Evolutionary conservation across 2,888 invertebrate species (phyloP).

Genomic region (Pachymerium ferrugineum): DNA sequence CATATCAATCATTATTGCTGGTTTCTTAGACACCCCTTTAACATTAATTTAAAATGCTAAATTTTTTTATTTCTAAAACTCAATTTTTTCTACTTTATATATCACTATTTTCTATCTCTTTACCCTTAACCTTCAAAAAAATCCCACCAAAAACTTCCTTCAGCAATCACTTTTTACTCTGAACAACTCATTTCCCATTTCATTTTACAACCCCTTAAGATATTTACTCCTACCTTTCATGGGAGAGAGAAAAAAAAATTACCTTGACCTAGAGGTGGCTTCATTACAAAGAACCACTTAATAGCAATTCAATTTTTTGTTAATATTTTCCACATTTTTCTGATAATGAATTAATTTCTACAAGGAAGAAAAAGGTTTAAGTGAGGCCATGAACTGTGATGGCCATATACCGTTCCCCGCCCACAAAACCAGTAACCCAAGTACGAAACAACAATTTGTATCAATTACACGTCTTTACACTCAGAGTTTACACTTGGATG

Average conservation of each 20-base stretch:
- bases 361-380: background rate
- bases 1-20: too few species aligned
- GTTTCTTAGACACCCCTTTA: too few species aligned
- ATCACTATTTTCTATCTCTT: too few species aligned
- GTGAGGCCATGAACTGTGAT: constrained; percentile 2
- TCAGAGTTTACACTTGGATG: too few species aligned
- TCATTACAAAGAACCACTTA: background rate
- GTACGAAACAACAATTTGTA: too few species aligned
- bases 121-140: too few species aligned
- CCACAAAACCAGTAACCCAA: background rate
- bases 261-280: background rate
- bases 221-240: background rate
- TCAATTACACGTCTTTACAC: too few species aligned
- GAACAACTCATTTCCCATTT: background rate
- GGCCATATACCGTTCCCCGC: background rate
- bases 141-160: too few species aligned
- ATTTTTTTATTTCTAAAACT: too few species aligned
- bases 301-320: background rate
- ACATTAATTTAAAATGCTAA: too few species aligned
- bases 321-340: background rate
- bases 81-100: too few species aligned
- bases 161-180: background rate
- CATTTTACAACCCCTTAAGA: background rate
- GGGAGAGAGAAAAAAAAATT: background rate
- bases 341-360: background rate